Percentiles rank a stretch among this genome's conserved stretches.
Conservation (phyloP, 2,113 vertebrate species). For the Aegithalos caudatus region DNA sequence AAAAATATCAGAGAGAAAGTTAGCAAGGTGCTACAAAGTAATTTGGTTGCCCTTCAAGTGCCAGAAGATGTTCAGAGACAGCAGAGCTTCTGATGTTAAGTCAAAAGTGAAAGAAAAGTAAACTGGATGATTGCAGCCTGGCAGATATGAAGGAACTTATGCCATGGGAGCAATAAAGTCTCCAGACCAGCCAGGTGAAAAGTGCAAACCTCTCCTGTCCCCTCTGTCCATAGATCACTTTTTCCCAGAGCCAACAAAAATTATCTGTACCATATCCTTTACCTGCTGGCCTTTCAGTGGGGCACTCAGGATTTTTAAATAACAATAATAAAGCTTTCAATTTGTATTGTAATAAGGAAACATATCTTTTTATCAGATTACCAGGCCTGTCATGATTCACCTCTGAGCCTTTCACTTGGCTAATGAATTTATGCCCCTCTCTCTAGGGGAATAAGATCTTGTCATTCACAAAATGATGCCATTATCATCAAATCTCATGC, state of each 20-base stretch:
- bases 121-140: neutral
- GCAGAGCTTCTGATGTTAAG: neutral
- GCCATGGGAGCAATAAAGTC: neutral
- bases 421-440: slow-evolving; percentile 34
- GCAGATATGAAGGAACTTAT: neutral
- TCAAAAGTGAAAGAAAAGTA: neutral
- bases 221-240: neutral
- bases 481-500: neutral
- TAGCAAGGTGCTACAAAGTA: neutral
- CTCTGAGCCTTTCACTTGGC: neutral
- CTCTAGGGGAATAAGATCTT: neutral
- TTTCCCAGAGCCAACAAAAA: neutral
- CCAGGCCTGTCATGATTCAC: slow-evolving; percentile 1
- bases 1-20: neutral
- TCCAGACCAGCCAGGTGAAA: neutral
- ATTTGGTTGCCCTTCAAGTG: neutral
- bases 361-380: slow-evolving; percentile 7
- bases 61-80: neutral
- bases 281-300: neutral
- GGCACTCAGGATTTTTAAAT: neutral
- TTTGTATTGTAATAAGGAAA: slow-evolving; percentile 38
- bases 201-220: neutral
- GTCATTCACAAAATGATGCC: slow-evolving; percentile 18
- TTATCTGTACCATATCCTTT: neutral
- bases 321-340: neutral